These are phyloP conservation scores for Coptodon rendalli DNA, from an alignment of 2,113 vertebrate species.

Conservation along the genomic window DNA sequence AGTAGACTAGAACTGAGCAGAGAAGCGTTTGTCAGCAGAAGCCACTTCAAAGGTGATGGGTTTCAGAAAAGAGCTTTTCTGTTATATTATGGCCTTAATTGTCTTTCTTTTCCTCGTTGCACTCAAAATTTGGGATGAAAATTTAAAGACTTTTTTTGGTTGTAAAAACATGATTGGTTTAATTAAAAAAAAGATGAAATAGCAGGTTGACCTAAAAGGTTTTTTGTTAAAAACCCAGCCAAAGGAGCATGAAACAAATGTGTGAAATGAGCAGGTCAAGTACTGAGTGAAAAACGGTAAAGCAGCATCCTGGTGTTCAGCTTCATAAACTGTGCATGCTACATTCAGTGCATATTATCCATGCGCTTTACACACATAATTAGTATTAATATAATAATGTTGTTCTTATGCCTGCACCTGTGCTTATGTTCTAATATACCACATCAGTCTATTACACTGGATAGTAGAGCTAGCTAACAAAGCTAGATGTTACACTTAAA, in stretches of 20 bases:
- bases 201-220: background rate
- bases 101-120: background rate
- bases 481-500: background rate
- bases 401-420: background rate
- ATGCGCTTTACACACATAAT: background rate
- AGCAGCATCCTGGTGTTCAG: background rate
- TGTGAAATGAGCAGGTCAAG: background rate
- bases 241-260: background rate
- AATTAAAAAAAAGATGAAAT: background rate
- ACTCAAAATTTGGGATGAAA: background rate
- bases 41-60: background rate
- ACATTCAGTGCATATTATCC: background rate
- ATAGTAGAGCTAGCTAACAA: background rate
- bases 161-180: background rate
- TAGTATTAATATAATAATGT: background rate
- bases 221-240: background rate
- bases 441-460: background rate
- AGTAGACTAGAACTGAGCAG: background rate
- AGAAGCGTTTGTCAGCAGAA: background rate
- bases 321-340: background rate
- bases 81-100: background rate
- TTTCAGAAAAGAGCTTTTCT: background rate
- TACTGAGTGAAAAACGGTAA: background rate
- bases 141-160: background rate
- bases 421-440: background rate